These are phyloP conservation scores for Agrotis puta DNA, from an alignment of 2,888 invertebrate genomes.

Conservation along the genomic window DNA sequence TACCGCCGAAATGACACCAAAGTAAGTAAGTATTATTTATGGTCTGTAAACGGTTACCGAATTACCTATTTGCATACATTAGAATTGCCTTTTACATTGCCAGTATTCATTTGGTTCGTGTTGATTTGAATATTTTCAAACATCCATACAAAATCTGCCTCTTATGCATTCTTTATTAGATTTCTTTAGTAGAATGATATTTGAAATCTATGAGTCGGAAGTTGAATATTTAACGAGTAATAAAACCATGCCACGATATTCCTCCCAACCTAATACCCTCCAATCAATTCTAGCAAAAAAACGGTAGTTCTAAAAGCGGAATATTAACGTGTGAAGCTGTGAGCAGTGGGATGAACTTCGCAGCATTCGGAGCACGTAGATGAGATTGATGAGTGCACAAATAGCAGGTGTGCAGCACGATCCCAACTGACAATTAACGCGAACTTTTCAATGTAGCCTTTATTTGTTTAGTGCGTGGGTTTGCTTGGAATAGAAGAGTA, in stretches of 20 bases:
- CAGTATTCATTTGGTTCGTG: background rate
- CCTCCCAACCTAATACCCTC: slow-evolving; percentile 3
- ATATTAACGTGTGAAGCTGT: slow-evolving; percentile 34
- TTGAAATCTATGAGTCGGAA: background rate
- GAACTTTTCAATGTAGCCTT: slow-evolving; percentile 21
- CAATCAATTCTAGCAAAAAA: slow-evolving; percentile 16
- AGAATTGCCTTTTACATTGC: slow-evolving; percentile 2
- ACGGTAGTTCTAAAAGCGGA: slow-evolving; percentile 28
- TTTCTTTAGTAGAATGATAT: background rate
- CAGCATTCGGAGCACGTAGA: slow-evolving; percentile 50
- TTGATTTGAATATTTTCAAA: slow-evolving; percentile 7
- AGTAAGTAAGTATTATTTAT: slow-evolving; percentile 22
- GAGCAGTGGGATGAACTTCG: slow-evolving; percentile 17
- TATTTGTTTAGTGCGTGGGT: slow-evolving; percentile 42
- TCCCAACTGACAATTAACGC: slow-evolving; percentile 39
- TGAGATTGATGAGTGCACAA: slow-evolving; percentile 62
- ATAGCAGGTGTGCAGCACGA: slow-evolving; percentile 59
- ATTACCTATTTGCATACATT: slow-evolving; percentile 17
- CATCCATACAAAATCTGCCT: background rate
- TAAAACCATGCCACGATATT: slow-evolving; percentile 3
- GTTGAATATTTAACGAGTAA: background rate
- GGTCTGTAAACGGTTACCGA: slow-evolving; percentile 10
- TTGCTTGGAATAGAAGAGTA: slow-evolving; percentile 18
- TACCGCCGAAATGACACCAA: too few species aligned
- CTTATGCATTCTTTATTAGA: background rate